Conservation (phyloP, 2,113 vertebrate genomes). For the Ornithorhynchus anatinus region DNA sequence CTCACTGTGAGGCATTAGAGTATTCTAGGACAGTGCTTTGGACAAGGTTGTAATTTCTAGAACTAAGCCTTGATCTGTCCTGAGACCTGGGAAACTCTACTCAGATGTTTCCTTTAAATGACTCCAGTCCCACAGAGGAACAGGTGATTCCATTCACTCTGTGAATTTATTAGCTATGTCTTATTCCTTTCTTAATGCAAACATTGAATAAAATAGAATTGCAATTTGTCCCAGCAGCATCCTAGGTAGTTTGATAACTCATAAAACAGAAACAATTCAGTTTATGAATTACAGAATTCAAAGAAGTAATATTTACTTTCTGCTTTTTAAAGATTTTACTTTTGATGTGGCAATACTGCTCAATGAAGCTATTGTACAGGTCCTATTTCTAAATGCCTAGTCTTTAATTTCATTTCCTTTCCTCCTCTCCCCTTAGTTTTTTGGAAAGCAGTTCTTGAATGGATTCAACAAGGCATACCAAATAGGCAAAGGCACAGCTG, state of each 20-base stretch:
- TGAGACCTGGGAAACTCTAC: too few species aligned
- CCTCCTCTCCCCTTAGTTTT: not conserved
- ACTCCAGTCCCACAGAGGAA: not conserved
- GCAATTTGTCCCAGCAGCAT: not conserved
- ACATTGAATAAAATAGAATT: not conserved
- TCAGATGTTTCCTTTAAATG: not conserved
- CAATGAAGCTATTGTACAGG: too few species aligned
- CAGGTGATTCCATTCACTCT: not conserved
- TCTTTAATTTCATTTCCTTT: not conserved
- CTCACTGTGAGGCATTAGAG: too few species aligned
- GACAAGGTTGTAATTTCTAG: too few species aligned
- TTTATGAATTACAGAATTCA: not conserved
- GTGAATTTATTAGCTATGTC: not conserved
- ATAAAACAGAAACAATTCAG: not conserved
- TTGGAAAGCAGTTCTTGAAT: not conserved
- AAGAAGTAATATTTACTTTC: not conserved
- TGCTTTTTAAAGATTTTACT: not conserved
- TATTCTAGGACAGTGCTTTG: too few species aligned
- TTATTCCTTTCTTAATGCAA: not conserved
- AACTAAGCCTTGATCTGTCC: too few species aligned
- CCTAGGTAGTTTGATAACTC: not conserved
- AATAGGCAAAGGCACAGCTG: constrained; percentile 3
- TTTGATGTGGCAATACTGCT: too few species aligned
- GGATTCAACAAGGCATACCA: constrained; percentile 21
- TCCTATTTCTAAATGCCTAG: not conserved